These are phyloP conservation scores for Phymorhynchus buccinoides DNA, from an alignment of 1,140 invertebrate genomes.

Conservation along the genomic window DNA sequence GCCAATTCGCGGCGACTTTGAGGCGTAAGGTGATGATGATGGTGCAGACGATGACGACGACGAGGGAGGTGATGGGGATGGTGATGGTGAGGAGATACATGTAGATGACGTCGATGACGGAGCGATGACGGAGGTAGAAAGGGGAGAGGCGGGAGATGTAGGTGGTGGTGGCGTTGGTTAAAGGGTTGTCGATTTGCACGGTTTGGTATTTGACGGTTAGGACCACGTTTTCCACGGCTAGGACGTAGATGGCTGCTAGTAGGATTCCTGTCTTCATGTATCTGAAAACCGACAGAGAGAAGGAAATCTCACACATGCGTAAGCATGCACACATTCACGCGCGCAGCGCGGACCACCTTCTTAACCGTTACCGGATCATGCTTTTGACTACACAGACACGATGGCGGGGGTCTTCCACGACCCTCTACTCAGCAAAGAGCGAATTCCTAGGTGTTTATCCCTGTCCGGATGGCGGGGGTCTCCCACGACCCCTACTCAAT, in stretches of 20 bases:
- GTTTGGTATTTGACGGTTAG: not conserved
- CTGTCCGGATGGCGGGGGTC: too few species aligned
- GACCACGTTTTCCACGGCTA: not conserved
- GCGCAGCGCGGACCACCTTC: not conserved
- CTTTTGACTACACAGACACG: not conserved
- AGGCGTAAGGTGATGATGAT: slow-evolving; percentile 22
- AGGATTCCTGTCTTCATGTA: not conserved
- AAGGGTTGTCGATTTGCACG: not conserved
- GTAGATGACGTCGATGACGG: slow-evolving; percentile 1
- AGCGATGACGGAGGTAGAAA: not conserved
- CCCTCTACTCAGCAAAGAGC: too few species aligned
- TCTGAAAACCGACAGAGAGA: not conserved
- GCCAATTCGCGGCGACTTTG: not conserved
- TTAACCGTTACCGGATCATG: not conserved
- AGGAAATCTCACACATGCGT: not conserved
- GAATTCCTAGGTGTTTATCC: not conserved
- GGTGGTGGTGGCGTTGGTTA: not conserved
- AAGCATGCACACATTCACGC: too few species aligned
- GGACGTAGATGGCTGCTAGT: not conserved
- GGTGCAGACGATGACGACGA: slow-evolving; percentile 29
- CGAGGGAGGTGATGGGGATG: slow-evolving; percentile 3
- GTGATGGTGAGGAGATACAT: not conserved
- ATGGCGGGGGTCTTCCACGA: too few species aligned
- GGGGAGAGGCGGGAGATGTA: slow-evolving; percentile 12
- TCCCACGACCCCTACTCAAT: too few species aligned